Evolutionary conservation across 1,140 invertebrate genomes (phyloP).

Genomic region (Drosophila asahinai): DNA sequence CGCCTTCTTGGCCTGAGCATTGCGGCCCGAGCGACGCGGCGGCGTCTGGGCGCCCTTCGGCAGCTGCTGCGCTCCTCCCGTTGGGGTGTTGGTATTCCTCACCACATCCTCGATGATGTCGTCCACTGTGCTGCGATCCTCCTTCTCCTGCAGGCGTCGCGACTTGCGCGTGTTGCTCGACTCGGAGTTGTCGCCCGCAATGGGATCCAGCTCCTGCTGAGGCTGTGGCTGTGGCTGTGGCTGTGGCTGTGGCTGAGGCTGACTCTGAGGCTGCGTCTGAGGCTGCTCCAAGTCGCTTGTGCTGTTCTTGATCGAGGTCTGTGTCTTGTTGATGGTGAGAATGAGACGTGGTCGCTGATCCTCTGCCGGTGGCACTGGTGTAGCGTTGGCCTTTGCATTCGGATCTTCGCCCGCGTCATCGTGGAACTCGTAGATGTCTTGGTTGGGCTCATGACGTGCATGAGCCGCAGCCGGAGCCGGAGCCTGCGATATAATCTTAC

Average conservation of each 20-base stretch:
- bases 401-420: slow-evolving; percentile 91
- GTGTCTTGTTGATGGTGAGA: slow-evolving; percentile 90
- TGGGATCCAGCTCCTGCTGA: slow-evolving; percentile 28
- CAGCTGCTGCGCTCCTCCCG: slow-evolving; percentile 53
- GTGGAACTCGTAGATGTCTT: slow-evolving; percentile 93
- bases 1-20: slow-evolving; percentile 66
- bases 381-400: slow-evolving; percentile 54
- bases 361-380: slow-evolving; percentile 13
- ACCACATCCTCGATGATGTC: slow-evolving; percentile 95
- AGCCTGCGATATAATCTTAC: slow-evolving; percentile 31
- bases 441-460: slow-evolving; percentile 31
- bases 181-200: slow-evolving; percentile 87
- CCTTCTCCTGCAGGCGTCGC: slow-evolving; percentile 90
- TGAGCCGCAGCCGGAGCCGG: background rate
- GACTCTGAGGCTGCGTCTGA: slow-evolving; percentile 3
- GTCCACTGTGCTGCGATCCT: slow-evolving; percentile 91
- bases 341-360: slow-evolving; percentile 90
- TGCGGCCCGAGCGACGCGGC: slow-evolving; percentile 68
- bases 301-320: slow-evolving; percentile 46
- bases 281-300: slow-evolving; percentile 48
- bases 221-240: slow-evolving; percentile 15
- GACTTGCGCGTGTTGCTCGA: slow-evolving; percentile 92
- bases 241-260: slow-evolving; percentile 1
- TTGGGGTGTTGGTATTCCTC: slow-evolving; percentile 87
- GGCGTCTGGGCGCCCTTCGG: slow-evolving; percentile 81